phyloP scores from a whole-genome alignment of 1,140 invertebrate species.

The Drosophila chauvacae region DNA sequence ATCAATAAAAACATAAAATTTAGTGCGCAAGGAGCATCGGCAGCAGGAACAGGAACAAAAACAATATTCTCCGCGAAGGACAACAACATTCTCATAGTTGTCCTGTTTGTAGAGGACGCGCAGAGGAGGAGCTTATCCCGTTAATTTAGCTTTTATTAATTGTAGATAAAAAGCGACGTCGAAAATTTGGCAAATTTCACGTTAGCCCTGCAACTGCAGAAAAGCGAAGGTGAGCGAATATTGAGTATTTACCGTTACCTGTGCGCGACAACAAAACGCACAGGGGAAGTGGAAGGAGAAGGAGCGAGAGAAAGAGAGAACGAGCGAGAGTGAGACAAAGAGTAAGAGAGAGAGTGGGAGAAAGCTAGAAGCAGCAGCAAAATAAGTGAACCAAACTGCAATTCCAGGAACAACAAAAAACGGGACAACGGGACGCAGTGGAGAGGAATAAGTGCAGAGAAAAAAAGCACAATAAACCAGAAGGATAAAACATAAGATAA shows the following conservation, averaged over 20 bases:
- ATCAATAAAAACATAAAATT: conserved; percentile 83
- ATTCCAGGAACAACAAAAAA: conserved; percentile 31
- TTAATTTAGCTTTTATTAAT: not conserved
- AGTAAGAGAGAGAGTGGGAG: not conserved
- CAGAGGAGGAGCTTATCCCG: not conserved
- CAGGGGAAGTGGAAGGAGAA: not conserved
- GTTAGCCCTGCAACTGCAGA: conserved; percentile 8
- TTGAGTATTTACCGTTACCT: conserved; percentile 32
- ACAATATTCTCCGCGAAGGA: conserved; percentile 38
- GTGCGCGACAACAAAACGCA: conserved; percentile 29
- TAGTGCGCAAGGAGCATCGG: conserved; percentile 71
- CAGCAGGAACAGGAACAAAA: conserved; percentile 58
- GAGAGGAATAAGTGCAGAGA: not conserved
- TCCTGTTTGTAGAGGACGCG: conserved; percentile 10
- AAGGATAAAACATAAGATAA: not conserved
- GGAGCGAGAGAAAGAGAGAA: not conserved
- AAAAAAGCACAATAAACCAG: not conserved
- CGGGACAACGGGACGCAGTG: not conserved
- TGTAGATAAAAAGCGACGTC: not conserved
- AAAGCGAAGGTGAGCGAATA: conserved; percentile 23
- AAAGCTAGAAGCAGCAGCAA: conserved; percentile 3
- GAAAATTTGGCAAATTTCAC: not conserved
- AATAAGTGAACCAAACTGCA: conserved; percentile 24
- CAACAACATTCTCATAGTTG: conserved; percentile 24
- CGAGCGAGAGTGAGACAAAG: not conserved